Evolutionary conservation across 2,113 vertebrate species (phyloP).

Genomic region (Ciconia stormi): DNA sequence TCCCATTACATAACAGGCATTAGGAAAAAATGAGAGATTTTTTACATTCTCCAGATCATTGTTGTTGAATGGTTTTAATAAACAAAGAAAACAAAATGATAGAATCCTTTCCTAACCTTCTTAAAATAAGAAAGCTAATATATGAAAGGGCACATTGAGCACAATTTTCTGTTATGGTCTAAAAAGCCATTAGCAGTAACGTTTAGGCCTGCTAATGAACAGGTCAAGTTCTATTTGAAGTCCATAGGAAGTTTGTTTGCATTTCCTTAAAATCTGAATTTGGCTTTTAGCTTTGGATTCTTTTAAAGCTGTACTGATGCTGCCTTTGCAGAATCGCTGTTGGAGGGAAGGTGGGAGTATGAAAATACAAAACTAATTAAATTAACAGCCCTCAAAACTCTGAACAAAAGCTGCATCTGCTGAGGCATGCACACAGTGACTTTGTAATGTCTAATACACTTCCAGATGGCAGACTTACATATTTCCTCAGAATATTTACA

Average conservation of each 20-base stretch:
- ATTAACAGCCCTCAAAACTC: conserved; percentile 66
- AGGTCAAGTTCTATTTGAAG: background rate
- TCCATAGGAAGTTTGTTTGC: background rate
- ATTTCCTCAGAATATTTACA: conserved; percentile 51
- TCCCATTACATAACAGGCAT: background rate
- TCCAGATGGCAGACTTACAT: conserved; percentile 66
- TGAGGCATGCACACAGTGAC: conserved; percentile 47
- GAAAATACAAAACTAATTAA: conserved; percentile 67
- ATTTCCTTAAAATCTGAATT: background rate
- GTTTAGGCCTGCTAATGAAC: background rate
- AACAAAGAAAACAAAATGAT: background rate
- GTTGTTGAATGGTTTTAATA: background rate
- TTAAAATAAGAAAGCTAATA: background rate
- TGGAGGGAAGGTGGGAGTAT: conserved; percentile 56
- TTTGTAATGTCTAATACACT: conserved; percentile 55
- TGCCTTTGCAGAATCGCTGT: conserved; percentile 26
- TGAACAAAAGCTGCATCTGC: conserved; percentile 67
- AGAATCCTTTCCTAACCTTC: background rate
- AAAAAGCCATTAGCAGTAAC: background rate
- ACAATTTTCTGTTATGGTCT: background rate
- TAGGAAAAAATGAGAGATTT: background rate
- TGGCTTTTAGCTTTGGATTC: background rate
- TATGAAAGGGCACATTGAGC: background rate
- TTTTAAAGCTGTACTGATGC: background rate
- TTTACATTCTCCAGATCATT: background rate